These are phyloP conservation scores for Saturnia pavonia DNA, from an alignment of 2,888 invertebrate genomes.

Conservation along the genomic window DNA sequence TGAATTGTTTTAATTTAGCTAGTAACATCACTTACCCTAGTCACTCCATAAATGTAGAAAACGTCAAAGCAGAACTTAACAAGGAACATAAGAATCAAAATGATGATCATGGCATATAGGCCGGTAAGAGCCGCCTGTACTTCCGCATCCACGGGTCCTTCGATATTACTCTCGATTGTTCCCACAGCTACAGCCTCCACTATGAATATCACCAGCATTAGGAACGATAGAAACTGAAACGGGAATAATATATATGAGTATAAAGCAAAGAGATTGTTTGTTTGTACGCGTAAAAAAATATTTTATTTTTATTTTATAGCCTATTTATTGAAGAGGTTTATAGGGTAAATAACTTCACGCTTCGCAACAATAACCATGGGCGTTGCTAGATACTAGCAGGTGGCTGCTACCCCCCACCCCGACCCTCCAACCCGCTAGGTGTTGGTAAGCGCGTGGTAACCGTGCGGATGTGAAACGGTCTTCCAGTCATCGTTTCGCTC, in stretches of 20 bases:
- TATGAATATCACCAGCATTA: slow-evolving; percentile 52
- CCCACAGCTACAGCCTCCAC: slow-evolving; percentile 48
- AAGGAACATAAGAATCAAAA: slow-evolving; percentile 64
- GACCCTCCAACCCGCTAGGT: no score
- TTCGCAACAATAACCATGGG: no score
- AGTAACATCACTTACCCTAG: slow-evolving; percentile 41
- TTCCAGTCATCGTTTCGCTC: no score
- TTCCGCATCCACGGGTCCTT: slow-evolving; percentile 33
- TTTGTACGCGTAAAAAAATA: no score
- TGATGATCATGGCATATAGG: slow-evolving; percentile 63
- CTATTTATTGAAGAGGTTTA: no score
- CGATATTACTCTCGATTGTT: slow-evolving; percentile 34
- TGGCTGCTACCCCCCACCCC: no score
- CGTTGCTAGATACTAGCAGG: no score
- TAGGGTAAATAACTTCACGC: no score
- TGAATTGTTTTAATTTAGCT: not conserved
- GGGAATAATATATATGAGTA: not conserved
- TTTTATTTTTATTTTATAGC: no score
- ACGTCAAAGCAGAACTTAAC: slow-evolving; percentile 65
- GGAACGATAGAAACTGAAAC: slow-evolving; percentile 55
- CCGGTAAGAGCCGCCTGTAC: slow-evolving; percentile 56
- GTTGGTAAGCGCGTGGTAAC: no score
- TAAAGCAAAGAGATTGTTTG: no score
- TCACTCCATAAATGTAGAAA: slow-evolving; percentile 61
- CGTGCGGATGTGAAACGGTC: no score